Evolutionary conservation across 2,888 invertebrate species (phyloP).

Genomic region (Resseliella maxima): DNA sequence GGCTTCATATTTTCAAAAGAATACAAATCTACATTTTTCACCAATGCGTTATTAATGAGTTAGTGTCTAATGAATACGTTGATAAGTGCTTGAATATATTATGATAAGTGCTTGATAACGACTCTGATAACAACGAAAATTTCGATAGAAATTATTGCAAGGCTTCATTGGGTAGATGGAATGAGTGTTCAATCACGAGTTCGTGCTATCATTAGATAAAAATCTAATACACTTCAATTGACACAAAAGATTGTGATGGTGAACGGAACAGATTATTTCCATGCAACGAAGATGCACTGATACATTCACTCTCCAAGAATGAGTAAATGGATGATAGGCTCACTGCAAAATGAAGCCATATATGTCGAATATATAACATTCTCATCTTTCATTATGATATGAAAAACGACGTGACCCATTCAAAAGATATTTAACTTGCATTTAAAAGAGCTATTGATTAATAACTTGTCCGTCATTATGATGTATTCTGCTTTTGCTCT

Average conservation of each 20-base stretch:
- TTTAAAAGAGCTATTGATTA: conserved; percentile 2
- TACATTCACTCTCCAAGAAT: background rate
- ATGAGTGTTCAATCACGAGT: background rate
- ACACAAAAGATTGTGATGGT: background rate
- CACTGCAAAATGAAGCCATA: conserved; percentile 8
- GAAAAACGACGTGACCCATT: background rate
- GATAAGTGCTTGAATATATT: too few relatives aligned
- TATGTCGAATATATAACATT: background rate
- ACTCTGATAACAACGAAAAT: background rate
- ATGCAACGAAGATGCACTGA: background rate
- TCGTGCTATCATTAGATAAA: background rate
- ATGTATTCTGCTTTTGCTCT: background rate
- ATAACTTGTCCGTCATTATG: background rate
- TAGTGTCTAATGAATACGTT: too few relatives aligned
- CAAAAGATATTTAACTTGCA: conserved; percentile 19
- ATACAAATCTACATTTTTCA: too few relatives aligned
- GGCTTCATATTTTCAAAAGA: too few relatives aligned
- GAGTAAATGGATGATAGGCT: background rate
- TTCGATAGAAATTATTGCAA: background rate
- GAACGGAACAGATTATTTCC: background rate
- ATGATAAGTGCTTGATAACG: too few relatives aligned
- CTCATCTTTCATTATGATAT: background rate
- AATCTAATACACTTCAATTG: background rate
- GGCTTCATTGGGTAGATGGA: background rate
- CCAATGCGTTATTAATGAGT: too few relatives aligned